Percentiles rank a stretch among this genome's conserved stretches.
Conservation (phyloP, 2,113 vertebrate genomes). For the Hippoglossus stenolepis region DNA sequence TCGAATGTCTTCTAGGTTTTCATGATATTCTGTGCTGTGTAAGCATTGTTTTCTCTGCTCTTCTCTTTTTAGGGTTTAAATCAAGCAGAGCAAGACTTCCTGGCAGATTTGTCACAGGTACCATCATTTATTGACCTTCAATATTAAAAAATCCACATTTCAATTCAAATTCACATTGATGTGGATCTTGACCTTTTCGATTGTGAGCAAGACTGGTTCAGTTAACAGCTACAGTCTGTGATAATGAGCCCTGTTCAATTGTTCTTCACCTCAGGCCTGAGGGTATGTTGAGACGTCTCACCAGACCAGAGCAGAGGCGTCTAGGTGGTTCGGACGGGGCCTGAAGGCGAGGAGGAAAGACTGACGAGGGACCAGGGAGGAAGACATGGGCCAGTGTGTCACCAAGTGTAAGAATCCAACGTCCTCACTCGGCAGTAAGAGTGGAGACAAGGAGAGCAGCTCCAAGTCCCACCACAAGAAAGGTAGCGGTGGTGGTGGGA, state of each 20-base stretch:
- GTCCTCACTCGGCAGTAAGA: conserved; percentile 98
- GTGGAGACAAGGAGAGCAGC: conserved; percentile 92
- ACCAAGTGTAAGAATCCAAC: conserved; percentile 99
- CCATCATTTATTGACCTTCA: background rate
- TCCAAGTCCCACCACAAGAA: conserved; percentile 93
- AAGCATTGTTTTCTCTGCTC: background rate
- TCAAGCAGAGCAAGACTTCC: conserved; percentile 31
- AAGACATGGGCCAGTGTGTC: conserved; percentile 99
- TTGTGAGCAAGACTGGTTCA: background rate
- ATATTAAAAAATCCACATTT: background rate
- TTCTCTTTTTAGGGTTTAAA: conserved; percentile 38
- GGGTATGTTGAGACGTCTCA: conserved; percentile 92
- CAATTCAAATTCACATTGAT: background rate
- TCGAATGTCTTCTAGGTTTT: background rate
- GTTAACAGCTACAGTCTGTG: background rate
- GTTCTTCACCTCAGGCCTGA: conserved; percentile 66
- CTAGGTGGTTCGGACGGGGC: conserved; percentile 83
- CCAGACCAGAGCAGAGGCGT: conserved; percentile 83
- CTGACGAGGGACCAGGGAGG: conserved; percentile 65
- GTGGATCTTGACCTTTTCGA: conserved; percentile 17
- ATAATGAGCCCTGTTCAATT: background rate
- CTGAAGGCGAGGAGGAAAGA: conserved; percentile 80
- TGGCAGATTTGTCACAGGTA: conserved; percentile 63
- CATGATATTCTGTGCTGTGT: background rate
- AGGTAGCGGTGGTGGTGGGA: conserved; percentile 80